These are phyloP conservation scores for Halcyon senegalensis DNA, from an alignment of 2,113 vertebrate genomes.

Conservation along the genomic window DNA sequence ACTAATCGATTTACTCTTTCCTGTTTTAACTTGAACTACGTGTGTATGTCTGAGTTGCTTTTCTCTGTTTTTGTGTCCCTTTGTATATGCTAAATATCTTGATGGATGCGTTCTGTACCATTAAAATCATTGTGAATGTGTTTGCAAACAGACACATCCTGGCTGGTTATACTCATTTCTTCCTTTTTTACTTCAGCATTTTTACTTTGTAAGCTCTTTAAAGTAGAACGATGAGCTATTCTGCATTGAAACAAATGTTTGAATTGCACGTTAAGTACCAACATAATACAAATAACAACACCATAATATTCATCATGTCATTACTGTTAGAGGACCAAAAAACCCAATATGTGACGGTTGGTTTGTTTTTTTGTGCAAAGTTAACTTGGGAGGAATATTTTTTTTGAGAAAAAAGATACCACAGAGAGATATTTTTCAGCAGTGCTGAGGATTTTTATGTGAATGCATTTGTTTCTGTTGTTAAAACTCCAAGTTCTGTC, in stretches of 20 bases:
- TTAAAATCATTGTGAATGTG: neutral
- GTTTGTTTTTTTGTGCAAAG: neutral
- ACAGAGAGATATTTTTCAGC: neutral
- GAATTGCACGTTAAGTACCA: neutral
- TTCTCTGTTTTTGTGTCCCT: neutral
- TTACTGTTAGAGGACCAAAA: neutral
- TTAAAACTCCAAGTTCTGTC: neutral
- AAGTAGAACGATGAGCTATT: neutral
- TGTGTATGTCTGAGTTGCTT: neutral
- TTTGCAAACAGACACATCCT: neutral
- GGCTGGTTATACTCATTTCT: neutral
- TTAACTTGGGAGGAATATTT: neutral
- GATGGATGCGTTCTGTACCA: neutral
- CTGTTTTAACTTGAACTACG: neutral
- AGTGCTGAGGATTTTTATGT: neutral
- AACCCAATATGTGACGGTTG: neutral
- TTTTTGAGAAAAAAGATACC: rapidly evolving
- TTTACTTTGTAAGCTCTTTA: neutral
- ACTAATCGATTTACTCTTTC: neutral
- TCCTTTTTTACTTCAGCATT: neutral
- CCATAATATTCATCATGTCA: neutral
- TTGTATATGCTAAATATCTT: neutral
- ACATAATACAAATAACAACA: neutral
- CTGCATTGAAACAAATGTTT: neutral
- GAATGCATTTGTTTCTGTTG: neutral